These are phyloP conservation scores for Holotrichia oblita DNA, from an alignment of 1,140 invertebrate species.

Conservation along the genomic window DNA sequence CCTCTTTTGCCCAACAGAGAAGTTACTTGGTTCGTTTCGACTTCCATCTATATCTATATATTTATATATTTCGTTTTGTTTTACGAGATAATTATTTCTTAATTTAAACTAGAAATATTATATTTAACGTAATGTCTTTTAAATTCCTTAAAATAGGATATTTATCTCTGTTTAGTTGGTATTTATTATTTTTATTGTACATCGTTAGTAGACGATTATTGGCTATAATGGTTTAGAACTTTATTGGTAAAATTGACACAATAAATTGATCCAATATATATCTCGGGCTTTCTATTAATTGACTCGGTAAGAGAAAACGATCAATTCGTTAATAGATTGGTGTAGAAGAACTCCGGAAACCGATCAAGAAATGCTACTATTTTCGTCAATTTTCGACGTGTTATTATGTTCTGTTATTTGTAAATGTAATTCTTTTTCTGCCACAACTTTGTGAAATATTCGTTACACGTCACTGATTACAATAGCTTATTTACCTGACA, in stretches of 20 bases:
- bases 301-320: background rate
- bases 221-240: background rate
- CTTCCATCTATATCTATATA: too few species aligned
- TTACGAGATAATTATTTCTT: too few species aligned
- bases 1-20: background rate
- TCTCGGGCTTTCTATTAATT: background rate
- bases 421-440: too few species aligned
- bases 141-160: too few species aligned
- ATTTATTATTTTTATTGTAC: background rate
- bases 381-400: background rate
- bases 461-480: too few species aligned
- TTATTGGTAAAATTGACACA: background rate
- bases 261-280: background rate
- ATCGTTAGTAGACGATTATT: background rate
- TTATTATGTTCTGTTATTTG: too few species aligned
- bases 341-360: background rate
- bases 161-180: too few species aligned
- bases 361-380: background rate
- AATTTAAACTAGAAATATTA: too few species aligned
- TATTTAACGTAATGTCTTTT: too few species aligned
- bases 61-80: too few species aligned
- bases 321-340: constrained; percentile 11
- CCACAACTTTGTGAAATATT: too few species aligned
- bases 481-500: too few species aligned
- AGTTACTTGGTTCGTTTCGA: background rate